Conservation (phyloP, 2,113 vertebrate species). For the Formicarius rufipectus region DNA sequence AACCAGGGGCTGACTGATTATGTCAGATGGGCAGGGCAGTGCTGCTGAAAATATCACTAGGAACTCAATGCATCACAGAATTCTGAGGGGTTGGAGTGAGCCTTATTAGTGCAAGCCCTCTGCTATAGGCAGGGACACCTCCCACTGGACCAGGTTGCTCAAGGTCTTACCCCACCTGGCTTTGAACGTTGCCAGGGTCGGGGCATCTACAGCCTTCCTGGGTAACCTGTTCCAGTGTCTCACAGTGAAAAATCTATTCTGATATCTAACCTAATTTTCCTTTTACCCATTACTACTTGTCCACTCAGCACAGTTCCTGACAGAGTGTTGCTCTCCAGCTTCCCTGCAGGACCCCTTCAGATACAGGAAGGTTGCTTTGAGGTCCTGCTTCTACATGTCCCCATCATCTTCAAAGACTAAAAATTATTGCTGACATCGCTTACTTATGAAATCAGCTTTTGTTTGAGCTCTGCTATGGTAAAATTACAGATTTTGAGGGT, state of each 20-base stretch:
- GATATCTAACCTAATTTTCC: not conserved
- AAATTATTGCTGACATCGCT: not conserved
- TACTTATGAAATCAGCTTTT: not conserved
- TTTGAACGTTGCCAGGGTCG: not conserved
- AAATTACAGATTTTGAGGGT: not conserved
- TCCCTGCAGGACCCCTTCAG: not conserved
- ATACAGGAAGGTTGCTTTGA: not conserved
- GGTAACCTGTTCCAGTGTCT: not conserved
- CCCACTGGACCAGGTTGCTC: not conserved
- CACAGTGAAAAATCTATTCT: not conserved
- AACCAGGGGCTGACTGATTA: not conserved
- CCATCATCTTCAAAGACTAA: too few relatives aligned
- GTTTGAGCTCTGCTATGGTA: not conserved
- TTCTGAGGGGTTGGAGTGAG: not conserved
- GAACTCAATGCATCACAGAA: not conserved
- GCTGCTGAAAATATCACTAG: too few relatives aligned
- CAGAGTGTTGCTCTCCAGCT: not conserved
- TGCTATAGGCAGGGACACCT: not conserved
- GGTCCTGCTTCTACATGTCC: not conserved
- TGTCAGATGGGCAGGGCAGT: not conserved
- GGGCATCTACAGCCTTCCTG: not conserved
- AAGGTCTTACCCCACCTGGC: not conserved
- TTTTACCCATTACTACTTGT: not conserved
- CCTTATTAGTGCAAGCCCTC: not conserved
- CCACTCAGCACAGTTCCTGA: not conserved